phyloP scores from a whole-genome alignment of 2,888 invertebrate genomes.

The Metalampra italica region DNA sequence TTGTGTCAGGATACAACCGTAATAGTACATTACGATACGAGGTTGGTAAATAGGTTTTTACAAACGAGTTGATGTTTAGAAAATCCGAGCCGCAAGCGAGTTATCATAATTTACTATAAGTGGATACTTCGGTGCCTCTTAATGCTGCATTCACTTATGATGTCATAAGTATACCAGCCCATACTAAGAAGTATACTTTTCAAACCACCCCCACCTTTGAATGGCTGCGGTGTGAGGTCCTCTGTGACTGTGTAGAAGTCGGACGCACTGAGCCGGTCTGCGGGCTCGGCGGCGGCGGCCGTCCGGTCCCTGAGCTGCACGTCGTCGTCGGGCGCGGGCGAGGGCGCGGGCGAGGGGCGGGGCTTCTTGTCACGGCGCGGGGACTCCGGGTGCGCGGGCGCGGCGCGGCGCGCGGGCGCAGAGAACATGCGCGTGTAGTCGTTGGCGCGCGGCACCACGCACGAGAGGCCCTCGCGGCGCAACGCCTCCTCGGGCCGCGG shows the following conservation, averaged over 20 bases:
- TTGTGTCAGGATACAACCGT: no score
- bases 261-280: conserved; percentile 65
- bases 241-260: conserved; percentile 72
- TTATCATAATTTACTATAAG: no score
- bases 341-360: conserved; percentile 35
- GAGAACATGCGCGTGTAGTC: conserved; percentile 76
- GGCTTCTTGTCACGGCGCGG: conserved; percentile 68
- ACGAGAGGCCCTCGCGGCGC: conserved; percentile 70
- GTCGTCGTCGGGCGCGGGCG: conserved; percentile 11
- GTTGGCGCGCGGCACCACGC: conserved; percentile 79
- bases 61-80: no score
- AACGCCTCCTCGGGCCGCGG: conserved; percentile 57
- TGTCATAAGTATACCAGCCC: no score
- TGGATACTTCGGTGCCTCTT: no score
- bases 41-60: no score
- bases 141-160: no score
- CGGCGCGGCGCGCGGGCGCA: conserved; percentile 60
- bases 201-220: conserved; percentile 54
- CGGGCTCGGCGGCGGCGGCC: conserved; percentile 23
- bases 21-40: no score
- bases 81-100: no score
- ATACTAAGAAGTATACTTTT: no score
- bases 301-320: conserved; percentile 17
- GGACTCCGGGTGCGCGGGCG: conserved; percentile 64
- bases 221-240: conserved; percentile 70